phyloP scores from a whole-genome alignment of 2,888 invertebrate species.

The Cephus runcator region DNA sequence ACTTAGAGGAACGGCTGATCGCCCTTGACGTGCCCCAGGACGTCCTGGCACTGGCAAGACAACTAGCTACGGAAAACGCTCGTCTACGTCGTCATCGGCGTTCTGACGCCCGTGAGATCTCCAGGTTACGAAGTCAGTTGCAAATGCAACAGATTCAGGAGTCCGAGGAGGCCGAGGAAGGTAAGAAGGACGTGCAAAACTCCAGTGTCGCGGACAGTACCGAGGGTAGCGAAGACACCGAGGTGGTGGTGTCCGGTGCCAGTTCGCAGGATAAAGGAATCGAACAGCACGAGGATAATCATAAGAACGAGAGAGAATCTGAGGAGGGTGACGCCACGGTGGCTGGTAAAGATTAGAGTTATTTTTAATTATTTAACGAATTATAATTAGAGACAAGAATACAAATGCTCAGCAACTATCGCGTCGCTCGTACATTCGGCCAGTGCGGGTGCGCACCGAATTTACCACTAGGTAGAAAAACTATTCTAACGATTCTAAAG shows the following conservation, averaged over 20 bases:
- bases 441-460: slow-evolving; percentile 48
- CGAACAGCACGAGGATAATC: slow-evolving; percentile 28
- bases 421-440: slow-evolving; percentile 48
- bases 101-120: slow-evolving; percentile 50
- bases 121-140: slow-evolving; percentile 47
- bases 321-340: slow-evolving; percentile 14
- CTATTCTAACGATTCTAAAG: slow-evolving; percentile 34
- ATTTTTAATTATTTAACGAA: slow-evolving; percentile 35
- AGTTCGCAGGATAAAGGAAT: slow-evolving; percentile 42
- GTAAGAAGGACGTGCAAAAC: slow-evolving; percentile 27
- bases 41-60: slow-evolving; percentile 44
- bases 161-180: slow-evolving; percentile 24
- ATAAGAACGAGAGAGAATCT: slow-evolving; percentile 3
- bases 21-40: slow-evolving; percentile 51
- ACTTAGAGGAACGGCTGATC: slow-evolving; percentile 47
- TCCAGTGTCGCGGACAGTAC: slow-evolving; percentile 57
- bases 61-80: slow-evolving; percentile 37
- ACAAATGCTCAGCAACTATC: slow-evolving; percentile 39
- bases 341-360: slow-evolving; percentile 48
- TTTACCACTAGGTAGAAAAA: slow-evolving; percentile 41
- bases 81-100: slow-evolving; percentile 39
- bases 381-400: not conserved
- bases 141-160: slow-evolving; percentile 39
- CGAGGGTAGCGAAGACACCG: slow-evolving; percentile 47
- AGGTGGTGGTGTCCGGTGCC: slow-evolving; percentile 30